Evolutionary conservation across 2,113 vertebrate species (phyloP).

Genomic region (Saguinus imperator): DNA sequence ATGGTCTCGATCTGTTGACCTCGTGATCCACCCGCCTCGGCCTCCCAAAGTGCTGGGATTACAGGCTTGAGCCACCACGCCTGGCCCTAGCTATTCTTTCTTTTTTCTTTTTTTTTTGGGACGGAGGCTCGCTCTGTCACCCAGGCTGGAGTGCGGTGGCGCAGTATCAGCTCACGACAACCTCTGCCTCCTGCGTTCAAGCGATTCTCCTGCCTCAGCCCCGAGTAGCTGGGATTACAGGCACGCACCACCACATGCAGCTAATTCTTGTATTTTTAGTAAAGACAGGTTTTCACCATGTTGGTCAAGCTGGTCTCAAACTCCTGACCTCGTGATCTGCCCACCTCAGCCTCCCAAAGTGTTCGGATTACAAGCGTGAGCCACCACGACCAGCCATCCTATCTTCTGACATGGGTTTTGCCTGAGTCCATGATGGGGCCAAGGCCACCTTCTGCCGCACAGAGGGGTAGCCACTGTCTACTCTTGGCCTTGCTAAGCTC

Average conservation of each 20-base stretch:
- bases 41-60: too few species aligned
- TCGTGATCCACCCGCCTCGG: too few species aligned
- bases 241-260: background rate
- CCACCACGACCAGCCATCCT: background rate
- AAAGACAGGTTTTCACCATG: background rate
- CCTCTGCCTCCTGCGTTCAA: background rate
- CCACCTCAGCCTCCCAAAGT: background rate
- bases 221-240: background rate
- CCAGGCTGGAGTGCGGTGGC: background rate
- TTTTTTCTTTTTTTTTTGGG: too few species aligned
- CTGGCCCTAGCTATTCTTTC: too few species aligned
- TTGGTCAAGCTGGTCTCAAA: background rate
- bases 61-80: background rate
- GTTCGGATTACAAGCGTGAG: background rate
- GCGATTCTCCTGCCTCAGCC: background rate
- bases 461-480: rapidly evolving
- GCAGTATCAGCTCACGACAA: background rate
- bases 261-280: background rate
- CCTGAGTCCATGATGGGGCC: too few species aligned
- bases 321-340: background rate
- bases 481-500: background rate
- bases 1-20: too few species aligned
- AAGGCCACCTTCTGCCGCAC: background rate
- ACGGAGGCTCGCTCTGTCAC: rapidly evolving
- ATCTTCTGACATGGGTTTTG: background rate